Percentiles rank a stretch among this genome's conserved stretches.
Evolutionary conservation across 2,113 vertebrate species (phyloP).

Genomic region (Choloepus hoffmanni): DNA sequence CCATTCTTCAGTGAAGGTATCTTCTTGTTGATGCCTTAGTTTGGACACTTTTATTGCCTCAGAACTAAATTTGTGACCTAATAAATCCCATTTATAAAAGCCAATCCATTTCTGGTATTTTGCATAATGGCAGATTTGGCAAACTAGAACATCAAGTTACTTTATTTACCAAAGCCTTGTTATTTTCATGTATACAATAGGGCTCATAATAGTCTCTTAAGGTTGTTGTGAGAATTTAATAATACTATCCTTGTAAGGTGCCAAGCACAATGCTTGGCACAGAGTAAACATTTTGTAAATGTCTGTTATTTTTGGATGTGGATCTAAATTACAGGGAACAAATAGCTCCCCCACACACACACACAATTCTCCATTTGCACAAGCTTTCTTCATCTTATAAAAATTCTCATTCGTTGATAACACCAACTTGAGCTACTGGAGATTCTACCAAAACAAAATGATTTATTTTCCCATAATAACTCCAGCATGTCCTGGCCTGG

Average conservation of each 20-base stretch:
- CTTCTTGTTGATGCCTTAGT: no score
- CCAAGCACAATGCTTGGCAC: background rate
- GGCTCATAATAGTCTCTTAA: background rate
- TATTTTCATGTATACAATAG: conserved; percentile 35
- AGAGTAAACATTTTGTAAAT: background rate
- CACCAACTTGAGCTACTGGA: background rate
- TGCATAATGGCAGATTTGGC: no score
- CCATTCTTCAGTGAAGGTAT: no score
- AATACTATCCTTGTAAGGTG: background rate
- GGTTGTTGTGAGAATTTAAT: background rate
- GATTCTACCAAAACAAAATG: conserved; percentile 47
- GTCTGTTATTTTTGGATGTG: conserved; percentile 32
- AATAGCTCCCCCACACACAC: background rate
- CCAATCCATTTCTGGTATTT: no score
- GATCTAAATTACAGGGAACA: background rate
- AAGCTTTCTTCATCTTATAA: conserved; percentile 10
- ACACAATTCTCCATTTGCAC: background rate
- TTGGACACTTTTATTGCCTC: no score
- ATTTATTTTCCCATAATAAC: conserved; percentile 37
- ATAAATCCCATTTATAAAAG: no score
- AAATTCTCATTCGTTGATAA: background rate
- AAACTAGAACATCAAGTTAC: background rate
- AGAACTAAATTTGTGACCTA: no score
- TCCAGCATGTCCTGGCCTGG: background rate
- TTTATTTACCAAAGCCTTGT: background rate